A percentile compares a stretch with the other conserved stretches of the same genome.
phyloP scores from a whole-genome alignment of 1,140 invertebrate species.

The Druon quercuslanigerum region DNA sequence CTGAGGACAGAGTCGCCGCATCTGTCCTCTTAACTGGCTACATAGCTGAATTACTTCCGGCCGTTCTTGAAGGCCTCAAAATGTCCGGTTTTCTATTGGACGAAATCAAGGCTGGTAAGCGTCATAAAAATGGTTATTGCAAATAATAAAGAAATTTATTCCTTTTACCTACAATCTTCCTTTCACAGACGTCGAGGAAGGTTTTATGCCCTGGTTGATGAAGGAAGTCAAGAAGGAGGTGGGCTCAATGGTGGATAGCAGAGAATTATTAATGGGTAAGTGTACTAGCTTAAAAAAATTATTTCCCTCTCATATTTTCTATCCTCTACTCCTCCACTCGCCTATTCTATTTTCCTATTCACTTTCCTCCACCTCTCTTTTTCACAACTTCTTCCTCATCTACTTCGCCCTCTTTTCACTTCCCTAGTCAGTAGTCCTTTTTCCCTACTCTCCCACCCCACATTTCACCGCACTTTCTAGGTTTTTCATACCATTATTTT shows the following conservation, averaged over 20 bases:
- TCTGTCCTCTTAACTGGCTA: constrained; percentile 88
- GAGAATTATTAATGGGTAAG: constrained; percentile 85
- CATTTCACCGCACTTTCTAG: too few relatives aligned
- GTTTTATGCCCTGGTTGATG: constrained; percentile 92
- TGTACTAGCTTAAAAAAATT: not conserved
- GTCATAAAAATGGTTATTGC: constrained; percentile 48
- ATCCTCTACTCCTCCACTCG: too few relatives aligned
- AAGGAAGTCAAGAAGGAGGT: constrained; percentile 87
- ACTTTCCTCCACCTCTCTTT: too few relatives aligned
- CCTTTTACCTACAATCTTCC: constrained; percentile 30
- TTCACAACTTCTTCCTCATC: too few relatives aligned
- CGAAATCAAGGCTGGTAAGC: constrained; percentile 81
- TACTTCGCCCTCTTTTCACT: too few relatives aligned
- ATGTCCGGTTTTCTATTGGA: constrained; percentile 86
- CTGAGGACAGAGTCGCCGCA: constrained; percentile 87
- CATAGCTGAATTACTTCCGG: constrained; percentile 88
- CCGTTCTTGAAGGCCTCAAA: constrained; percentile 86
- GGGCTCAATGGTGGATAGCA: constrained; percentile 85
- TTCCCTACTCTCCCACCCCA: too few relatives aligned
- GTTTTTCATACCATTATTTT: too few relatives aligned
- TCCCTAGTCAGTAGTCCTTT: too few relatives aligned
- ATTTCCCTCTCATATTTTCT: too few relatives aligned
- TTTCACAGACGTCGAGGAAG: constrained; percentile 83
- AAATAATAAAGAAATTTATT: constrained; percentile 16
- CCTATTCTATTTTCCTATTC: too few relatives aligned